Conservation (phyloP, 2,888 invertebrate species). For the Metopia argyrocephala region DNA sequence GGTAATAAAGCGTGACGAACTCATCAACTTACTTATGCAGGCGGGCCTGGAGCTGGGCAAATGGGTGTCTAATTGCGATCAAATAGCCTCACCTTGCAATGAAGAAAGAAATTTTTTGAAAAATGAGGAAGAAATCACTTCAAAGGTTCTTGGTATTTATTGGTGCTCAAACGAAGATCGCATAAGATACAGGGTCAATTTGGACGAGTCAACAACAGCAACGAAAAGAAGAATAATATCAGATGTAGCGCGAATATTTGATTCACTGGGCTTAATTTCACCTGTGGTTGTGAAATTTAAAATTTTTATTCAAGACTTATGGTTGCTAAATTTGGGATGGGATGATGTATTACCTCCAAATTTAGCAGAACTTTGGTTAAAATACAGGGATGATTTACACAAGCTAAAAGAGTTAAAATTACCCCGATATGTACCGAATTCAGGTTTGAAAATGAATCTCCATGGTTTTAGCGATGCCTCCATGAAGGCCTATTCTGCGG, state of each 20-base stretch:
- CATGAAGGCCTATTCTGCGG: conserved; percentile 28
- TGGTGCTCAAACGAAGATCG: conserved; percentile 49
- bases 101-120: too few species aligned
- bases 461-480: too few species aligned
- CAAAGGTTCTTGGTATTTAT: conserved; percentile 54
- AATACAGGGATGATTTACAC: conserved; percentile 15
- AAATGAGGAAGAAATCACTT: not conserved
- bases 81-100: too few species aligned
- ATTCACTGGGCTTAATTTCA: too few species aligned
- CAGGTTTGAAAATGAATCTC: too few species aligned
- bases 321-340: conserved; percentile 54
- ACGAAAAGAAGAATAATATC: conserved; percentile 32
- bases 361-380: conserved; percentile 8
- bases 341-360: conserved; percentile 57
- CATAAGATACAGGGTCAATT: conserved; percentile 34
- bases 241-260: conserved; percentile 28
- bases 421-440: too few species aligned
- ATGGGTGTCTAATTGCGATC: too few species aligned
- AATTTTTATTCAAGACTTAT: conserved; percentile 52
- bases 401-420: too few species aligned
- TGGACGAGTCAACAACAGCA: not conserved
- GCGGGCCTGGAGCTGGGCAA: too few species aligned
- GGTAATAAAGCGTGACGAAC: too few species aligned
- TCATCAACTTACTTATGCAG: too few species aligned
- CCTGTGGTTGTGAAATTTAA: conserved; percentile 32